Base-by-base conservation (phyloP, 2,113 vertebrate genomes). In the Brachirus orientalis region DNA sequence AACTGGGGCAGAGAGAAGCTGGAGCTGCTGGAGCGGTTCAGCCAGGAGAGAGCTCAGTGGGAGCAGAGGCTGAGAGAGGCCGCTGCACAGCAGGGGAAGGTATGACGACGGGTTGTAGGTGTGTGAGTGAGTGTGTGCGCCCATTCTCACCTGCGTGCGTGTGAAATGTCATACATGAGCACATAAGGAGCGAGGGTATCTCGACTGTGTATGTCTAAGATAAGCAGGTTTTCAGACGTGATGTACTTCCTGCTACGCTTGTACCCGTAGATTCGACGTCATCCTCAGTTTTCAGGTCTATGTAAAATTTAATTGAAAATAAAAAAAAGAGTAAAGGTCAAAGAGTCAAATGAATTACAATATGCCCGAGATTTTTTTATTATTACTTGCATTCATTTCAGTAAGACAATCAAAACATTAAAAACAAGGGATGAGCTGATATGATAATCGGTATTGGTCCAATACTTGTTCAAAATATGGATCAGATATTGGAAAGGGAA, bases 1-100 rank as follows among this genome's bases (percentile, higher is more conserved):
- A 97, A 97, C 94, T 98, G 98, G 98, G 92, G 94, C 84, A 94
- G 96, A 65, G 97, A 99, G 88, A 98, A 97, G 77, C 87, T 97
- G 85, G 96, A 98, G 87, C 93, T 99, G 77, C 89, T 98, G 85
- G 94, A 95, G 53, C 92, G 93, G 72, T 95, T 98, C 74, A 94
- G 95, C 88, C 93, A 94, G 60, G 97, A 99, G 89, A 95, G 95
- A 86, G 93, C 94, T 71, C 94, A 95, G 83, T 94, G 94, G 82
- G 97, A 98, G 75, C 96, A 97, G 89, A 94, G 94, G 68, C 91
- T 94, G 0, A 95, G 93, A 81, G 96, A 98, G 47, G 87, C 95
- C 73, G 72, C 76, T 0, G 61, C 63, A 3, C 87, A 69, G 12
- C 86, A 87, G 69, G 75, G 72, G 17, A 87, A 86, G 86, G 85